Evolutionary conservation across 2,888 invertebrate species (phyloP), one percentile per base, ranked within the genome.

Genomic region (Dinocampus coccinellae): DNA sequence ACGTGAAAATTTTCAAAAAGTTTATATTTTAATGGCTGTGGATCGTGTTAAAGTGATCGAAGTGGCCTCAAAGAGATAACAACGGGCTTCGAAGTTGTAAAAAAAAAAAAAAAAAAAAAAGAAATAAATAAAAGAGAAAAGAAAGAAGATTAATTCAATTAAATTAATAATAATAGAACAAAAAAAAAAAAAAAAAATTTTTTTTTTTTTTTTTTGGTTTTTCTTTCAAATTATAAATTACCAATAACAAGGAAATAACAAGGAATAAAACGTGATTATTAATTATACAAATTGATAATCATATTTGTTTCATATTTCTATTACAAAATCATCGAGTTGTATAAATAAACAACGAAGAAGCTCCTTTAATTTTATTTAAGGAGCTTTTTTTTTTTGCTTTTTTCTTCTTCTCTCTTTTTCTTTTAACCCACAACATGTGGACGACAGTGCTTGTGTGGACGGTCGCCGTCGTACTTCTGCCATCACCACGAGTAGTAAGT

Each of bases 401-500:
- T n/a, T n/a, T n/a, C n/a, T n/a, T n/a, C n/a, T n/a, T n/a, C n/a
- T n/a, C n/a, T n/a, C n/a, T n/a, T n/a, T n/a, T n/a, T n/a, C n/a
- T n/a, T n/a, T 64, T 39, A 63, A 72, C 47, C 60, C 73, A 63
- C 75, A 85, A 85, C 86, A 87, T 87, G 87, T 84, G 87, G 86
- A 85, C 85, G 82, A 82, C 83, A 79, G 82, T 86, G 81, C 81
- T 86, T 78, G 80, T 86, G 77, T 85, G 84, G 83, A 83, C 85
- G 82, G 82, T 78, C 78, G 86, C 80, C 81, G 81, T 85, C 79
- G 82, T 85, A 75, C 81, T 86, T 63, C 76, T 83, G 72, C 84
- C 83, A 73, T 80, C 83, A 75, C 83, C 84, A 53, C 80, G 81
- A 75, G 76, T 81, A 79, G 87, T 87, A 85, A 85, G 84, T 83